Evolutionary conservation across 2,113 vertebrate genomes (phyloP).

Genomic region (Alouatta palliata): DNA sequence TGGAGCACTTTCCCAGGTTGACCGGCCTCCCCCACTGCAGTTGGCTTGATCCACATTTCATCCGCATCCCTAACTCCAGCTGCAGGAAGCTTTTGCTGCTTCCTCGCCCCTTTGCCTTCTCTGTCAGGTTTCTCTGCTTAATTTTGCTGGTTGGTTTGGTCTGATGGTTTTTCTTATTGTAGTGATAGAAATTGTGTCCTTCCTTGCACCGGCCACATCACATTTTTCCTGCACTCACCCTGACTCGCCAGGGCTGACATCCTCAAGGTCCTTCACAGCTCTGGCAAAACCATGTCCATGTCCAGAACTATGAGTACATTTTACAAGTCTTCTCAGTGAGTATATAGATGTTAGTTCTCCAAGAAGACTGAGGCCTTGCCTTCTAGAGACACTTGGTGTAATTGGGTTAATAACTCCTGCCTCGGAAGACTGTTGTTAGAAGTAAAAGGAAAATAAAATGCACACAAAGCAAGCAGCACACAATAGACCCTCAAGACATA

Average conservation of each 20-base stretch:
- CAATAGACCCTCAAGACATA: background rate
- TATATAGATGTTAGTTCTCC: background rate
- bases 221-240: background rate
- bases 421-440: background rate
- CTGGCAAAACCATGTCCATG: too few relatives aligned
- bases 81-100: background rate
- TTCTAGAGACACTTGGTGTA: background rate
- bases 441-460: constrained; percentile 1
- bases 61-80: background rate
- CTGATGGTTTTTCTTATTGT: background rate
- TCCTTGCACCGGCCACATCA: background rate
- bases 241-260: background rate
- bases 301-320: background rate
- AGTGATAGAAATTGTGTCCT: background rate
- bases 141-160: too few relatives aligned
- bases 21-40: constrained; percentile 15
- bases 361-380: constrained; percentile 1
- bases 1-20: constrained; percentile 40
- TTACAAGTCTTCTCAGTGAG: background rate
- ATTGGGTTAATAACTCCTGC: background rate
- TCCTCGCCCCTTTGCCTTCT: background rate
- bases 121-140: background rate
- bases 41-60: background rate
- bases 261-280: background rate
- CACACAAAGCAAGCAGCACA: constrained; percentile 3